A percentile compares a stretch with the other conserved stretches of the same genome.
Evolutionary conservation across 35 echinoderm and acorn worm species (phyloP).

Genomic region (Amphiura filiformis): DNA sequence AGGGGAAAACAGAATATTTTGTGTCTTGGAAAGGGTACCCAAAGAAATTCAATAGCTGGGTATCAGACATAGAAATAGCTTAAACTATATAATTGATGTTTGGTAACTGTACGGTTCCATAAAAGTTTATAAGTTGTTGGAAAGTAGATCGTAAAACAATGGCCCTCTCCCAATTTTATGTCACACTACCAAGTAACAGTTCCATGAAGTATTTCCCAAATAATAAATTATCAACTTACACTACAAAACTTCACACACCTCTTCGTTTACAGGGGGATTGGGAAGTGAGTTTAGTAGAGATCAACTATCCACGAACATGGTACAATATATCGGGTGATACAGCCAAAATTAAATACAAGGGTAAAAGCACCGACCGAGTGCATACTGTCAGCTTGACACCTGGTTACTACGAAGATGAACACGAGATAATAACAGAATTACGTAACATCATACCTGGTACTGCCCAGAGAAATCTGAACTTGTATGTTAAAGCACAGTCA

Average conservation of each 20-base stretch:
- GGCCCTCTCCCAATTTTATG: slow-evolving; percentile 35
- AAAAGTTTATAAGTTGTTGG: too few relatives aligned
- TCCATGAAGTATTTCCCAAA: slow-evolving; percentile 25
- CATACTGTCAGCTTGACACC: slow-evolving; percentile 8
- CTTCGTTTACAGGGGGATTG: slow-evolving; percentile 38
- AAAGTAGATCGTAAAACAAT: not conserved
- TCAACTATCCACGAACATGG: slow-evolving; percentile 44
- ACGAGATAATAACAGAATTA: slow-evolving; percentile 20
- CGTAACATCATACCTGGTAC: not conserved
- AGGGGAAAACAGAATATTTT: slow-evolving; percentile 52
- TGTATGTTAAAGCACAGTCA: not conserved
- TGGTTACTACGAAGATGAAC: slow-evolving; percentile 31
- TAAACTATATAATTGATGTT: not conserved
- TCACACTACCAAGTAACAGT: slow-evolving; percentile 55
- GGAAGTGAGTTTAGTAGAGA: slow-evolving; percentile 52
- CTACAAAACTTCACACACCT: not conserved
- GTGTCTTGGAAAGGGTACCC: slow-evolving; percentile 45
- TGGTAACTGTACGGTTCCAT: too few relatives aligned
- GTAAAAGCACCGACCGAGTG: not conserved
- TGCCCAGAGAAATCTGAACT: not conserved
- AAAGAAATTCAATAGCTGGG: slow-evolving; percentile 52
- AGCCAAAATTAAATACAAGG: slow-evolving; percentile 23
- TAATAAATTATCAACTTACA: slow-evolving; percentile 25
- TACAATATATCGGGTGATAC: slow-evolving; percentile 39
- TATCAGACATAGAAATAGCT: slow-evolving; percentile 8